Evolutionary conservation across 2,113 vertebrate genomes (phyloP), one percentile per base, ranked within the genome.

Genomic region (Salvelinus namaycush): DNA sequence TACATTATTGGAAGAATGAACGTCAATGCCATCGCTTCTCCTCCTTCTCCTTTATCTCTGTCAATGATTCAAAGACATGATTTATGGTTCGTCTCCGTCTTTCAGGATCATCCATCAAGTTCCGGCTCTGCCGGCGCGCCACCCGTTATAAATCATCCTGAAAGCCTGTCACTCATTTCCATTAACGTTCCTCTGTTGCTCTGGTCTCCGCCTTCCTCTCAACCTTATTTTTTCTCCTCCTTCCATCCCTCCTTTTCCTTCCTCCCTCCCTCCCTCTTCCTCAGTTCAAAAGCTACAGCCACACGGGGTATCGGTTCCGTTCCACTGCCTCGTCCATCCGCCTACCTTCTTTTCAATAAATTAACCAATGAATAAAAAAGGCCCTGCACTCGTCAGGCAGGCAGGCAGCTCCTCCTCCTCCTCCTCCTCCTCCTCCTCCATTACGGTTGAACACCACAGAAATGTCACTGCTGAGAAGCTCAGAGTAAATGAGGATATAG

Each of bases 41-140:
- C 96, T 96, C 94, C 95, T 95, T 95, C 97, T 98, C 96, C 96
- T 98, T 97, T 98, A 99, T 98, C 98, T 99, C 94, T 99, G 97
- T 99, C 98, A 98, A 97, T 97, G 97, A 97, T 97, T 97, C 97
- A 97, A 97, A 98, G 97, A 99, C 98, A 98, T 99, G 98, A 99
- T 99, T 99, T 99, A 99, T 99, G 97, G 97, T 96, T 96, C 91
- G 94, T 96, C 96, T 96, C 96, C 94, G 96, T 97, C 97, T 98
- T 97, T 96, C 96, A 95, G 96, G 95, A 95, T 98, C 97, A 98
- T 99, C 97, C 97, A 99, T 99, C 98, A 99, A 95, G 95, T 89
- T 89, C 94, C 79, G 94, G 96, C 96, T 97, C 96, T 94, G 97
- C 96, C 95, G 95, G 95, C 93, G 96, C 95, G 95, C 96, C 95